These are phyloP conservation scores for Mimumesa dahlbomi DNA, from an alignment of 2,888 invertebrate species.

Conservation along the genomic window DNA sequence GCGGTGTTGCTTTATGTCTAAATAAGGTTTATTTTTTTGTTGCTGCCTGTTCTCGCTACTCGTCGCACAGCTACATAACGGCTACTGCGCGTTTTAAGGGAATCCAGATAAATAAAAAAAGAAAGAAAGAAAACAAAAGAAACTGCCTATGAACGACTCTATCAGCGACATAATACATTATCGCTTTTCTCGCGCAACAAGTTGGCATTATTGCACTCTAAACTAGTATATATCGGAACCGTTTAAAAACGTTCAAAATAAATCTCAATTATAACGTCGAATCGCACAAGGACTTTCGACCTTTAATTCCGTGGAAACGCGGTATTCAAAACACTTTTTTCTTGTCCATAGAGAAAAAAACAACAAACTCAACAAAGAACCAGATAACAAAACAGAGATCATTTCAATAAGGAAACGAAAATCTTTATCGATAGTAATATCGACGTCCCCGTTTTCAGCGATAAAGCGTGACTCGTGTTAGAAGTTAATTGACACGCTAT, in stretches of 20 bases:
- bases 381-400: no score
- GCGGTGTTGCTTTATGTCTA: not conserved
- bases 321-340: not conserved
- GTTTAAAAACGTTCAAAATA: slow-evolving; percentile 1
- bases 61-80: no score
- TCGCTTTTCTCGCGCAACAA: slow-evolving; percentile 30
- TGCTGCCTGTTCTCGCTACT: not conserved
- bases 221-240: not conserved
- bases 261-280: not conserved
- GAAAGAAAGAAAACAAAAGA: no score
- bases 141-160: no score
- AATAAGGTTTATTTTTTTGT: not conserved
- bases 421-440: no score
- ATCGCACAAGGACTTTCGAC: no score
- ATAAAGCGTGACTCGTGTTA: no score
- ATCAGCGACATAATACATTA: slow-evolving; percentile 15
- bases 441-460: no score
- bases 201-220: slow-evolving; percentile 6
- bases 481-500: no score
- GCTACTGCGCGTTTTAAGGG: not conserved
- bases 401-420: no score
- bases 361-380: no score
- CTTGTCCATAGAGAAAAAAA: not conserved
- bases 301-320: no score
- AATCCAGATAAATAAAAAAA: not conserved